These are phyloP conservation scores for Leuciscus idus DNA, from an alignment of 2,113 vertebrate species.

Conservation along the genomic window DNA sequence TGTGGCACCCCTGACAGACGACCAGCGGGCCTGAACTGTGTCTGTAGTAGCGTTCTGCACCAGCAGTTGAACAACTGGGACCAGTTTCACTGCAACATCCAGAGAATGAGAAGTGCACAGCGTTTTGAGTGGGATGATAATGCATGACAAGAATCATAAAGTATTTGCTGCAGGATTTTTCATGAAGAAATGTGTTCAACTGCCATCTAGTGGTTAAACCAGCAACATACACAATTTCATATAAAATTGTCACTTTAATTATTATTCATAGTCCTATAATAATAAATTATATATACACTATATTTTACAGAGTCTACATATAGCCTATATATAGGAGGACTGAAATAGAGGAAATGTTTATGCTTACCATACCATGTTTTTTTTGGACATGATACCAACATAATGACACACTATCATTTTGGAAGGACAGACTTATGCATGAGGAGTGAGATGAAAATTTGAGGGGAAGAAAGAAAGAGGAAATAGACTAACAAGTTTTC, in stretches of 20 bases:
- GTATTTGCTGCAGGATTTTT: not conserved
- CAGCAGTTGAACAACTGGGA: conserved; percentile 77
- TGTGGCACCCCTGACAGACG: conserved; percentile 79
- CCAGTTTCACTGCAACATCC: conserved; percentile 79
- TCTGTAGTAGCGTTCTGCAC: conserved; percentile 86
- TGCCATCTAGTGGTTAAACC: conserved; percentile 57
- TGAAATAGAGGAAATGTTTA: no score
- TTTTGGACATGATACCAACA: not conserved
- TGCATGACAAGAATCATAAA: not conserved
- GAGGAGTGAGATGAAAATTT: not conserved
- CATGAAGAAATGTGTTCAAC: conserved; percentile 13
- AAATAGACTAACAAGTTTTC: conserved; percentile 78
- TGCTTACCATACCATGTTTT: no score
- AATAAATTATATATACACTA: not conserved
- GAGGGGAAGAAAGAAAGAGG: not conserved
- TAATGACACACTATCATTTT: not conserved
- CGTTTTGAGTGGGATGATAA: not conserved
- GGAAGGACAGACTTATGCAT: not conserved
- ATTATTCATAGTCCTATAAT: not conserved
- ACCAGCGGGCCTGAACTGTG: conserved; percentile 83
- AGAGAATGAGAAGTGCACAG: not conserved
- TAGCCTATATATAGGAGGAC: no score
- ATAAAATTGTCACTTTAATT: not conserved
- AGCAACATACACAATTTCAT: not conserved
- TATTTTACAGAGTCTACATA: no score